These are phyloP conservation scores for Tokudaia muenninki DNA, from an alignment of 2,797 vertebrate species.

Conservation along the genomic window DNA sequence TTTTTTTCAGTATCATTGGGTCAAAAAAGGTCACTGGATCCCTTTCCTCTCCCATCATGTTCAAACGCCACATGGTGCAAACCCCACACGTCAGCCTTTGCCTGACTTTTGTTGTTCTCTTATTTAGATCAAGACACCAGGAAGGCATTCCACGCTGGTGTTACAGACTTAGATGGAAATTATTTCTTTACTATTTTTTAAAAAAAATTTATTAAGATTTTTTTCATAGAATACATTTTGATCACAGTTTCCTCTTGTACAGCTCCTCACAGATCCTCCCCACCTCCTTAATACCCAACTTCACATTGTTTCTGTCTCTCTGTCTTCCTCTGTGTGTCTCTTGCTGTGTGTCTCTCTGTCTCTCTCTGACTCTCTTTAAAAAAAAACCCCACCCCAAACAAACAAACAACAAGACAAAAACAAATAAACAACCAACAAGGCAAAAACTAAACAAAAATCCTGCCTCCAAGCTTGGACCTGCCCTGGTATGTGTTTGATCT, in stretches of 20 bases:
- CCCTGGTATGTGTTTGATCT: not conserved
- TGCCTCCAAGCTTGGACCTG: not conserved
- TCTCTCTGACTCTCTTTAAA: not conserved
- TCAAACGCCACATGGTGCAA: not conserved
- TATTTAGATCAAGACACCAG: not conserved
- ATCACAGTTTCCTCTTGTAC: too few relatives aligned
- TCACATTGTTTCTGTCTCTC: not conserved
- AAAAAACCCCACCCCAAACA: too few relatives aligned
- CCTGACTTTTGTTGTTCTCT: not conserved
- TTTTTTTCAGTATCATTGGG: not conserved
- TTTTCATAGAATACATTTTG: not conserved
- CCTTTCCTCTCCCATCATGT: not conserved
- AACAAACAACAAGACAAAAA: not conserved
- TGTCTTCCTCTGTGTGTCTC: too few relatives aligned
- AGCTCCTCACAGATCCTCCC: not conserved
- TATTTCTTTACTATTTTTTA: not conserved
- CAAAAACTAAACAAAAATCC: not conserved
- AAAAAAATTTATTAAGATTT: not conserved
- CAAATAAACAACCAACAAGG: not conserved
- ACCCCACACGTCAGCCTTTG: fast-evolving
- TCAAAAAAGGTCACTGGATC: not conserved
- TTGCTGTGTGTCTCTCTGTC: too few relatives aligned
- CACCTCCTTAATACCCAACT: too few relatives aligned
- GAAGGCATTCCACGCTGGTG: not conserved
- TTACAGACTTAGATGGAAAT: not conserved